Evolutionary conservation across 1,140 invertebrate genomes (phyloP).

Genomic region (Cydia strobilella): DNA sequence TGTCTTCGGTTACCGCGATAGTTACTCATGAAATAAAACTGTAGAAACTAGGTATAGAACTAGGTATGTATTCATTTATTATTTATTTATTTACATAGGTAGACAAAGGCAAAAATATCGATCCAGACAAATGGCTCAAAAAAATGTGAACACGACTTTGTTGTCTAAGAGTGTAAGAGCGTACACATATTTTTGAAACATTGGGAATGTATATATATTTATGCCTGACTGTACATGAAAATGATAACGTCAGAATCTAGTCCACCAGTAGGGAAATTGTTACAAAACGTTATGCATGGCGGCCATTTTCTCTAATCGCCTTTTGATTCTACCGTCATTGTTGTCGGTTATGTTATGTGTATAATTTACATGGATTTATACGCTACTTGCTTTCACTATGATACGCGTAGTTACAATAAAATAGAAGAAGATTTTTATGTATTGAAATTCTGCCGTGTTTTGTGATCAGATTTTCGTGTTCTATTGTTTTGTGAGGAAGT

Average conservation of each 20-base stretch:
- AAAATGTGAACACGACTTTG: too few relatives aligned
- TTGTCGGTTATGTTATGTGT: conserved; percentile 42
- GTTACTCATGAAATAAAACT: too few relatives aligned
- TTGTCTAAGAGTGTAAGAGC: too few relatives aligned
- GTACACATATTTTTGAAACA: too few relatives aligned
- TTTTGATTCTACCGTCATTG: conserved; percentile 64
- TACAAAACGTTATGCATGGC: conserved; percentile 58
- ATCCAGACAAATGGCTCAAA: too few relatives aligned
- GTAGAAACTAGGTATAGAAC: too few relatives aligned
- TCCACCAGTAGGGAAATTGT: conserved; percentile 49
- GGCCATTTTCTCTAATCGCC: conserved; percentile 61
- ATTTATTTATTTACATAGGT: too few relatives aligned
- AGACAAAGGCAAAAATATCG: too few relatives aligned
- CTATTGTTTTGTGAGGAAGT: background rate
- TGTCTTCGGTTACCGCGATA: too few relatives aligned
- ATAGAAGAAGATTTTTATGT: background rate
- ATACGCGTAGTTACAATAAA: conserved; percentile 29
- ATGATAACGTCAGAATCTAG: background rate
- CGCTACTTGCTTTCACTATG: conserved; percentile 61
- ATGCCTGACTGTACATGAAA: background rate
- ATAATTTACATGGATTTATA: conserved; percentile 57
- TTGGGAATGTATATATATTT: too few relatives aligned
- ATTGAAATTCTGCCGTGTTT: background rate
- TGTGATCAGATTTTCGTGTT: background rate
- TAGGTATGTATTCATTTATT: too few relatives aligned